Conservation (phyloP, 2,888 invertebrate genomes). For the Caenorhabditis wallacei region DNA sequence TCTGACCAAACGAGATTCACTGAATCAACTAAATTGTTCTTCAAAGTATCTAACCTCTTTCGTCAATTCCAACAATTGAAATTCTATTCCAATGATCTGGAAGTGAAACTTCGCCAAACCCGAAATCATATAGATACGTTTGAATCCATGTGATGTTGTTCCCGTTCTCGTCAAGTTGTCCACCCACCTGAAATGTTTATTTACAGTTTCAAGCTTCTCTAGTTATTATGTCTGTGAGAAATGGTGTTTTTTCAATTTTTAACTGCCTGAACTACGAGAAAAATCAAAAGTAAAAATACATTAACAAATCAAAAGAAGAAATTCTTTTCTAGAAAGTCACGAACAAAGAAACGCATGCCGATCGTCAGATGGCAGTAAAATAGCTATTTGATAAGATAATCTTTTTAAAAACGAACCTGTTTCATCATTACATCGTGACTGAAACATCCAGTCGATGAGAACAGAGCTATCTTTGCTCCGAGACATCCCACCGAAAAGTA, state of each 20-base stretch:
- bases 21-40: background rate
- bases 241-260: too few species aligned
- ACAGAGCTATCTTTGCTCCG: conserved; percentile 71
- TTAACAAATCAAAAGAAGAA: too few species aligned
- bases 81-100: conserved; percentile 74
- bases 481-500: background rate
- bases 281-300: too few species aligned
- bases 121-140: conserved; percentile 79
- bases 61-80: conserved; percentile 67
- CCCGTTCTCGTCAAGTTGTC: conserved; percentile 49
- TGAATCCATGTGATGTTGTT: conserved; percentile 79
- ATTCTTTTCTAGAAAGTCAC: background rate
- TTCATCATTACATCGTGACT: conserved; percentile 81
- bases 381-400: conserved; percentile 33
- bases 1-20: conserved; percentile 17
- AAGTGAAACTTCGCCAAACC: conserved; percentile 73
- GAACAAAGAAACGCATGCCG: background rate
- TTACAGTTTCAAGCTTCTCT: too few species aligned
- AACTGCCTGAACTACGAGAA: too few species aligned
- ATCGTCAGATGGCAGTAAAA: conserved; percentile 13
- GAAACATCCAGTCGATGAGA: conserved; percentile 79
- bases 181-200: conserved; percentile 63
- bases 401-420: conserved; percentile 68
- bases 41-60: conserved; percentile 58
- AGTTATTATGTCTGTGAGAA: background rate